These are phyloP conservation scores for Lethrus apterus DNA, from an alignment of 1,140 invertebrate species.

Conservation along the genomic window DNA sequence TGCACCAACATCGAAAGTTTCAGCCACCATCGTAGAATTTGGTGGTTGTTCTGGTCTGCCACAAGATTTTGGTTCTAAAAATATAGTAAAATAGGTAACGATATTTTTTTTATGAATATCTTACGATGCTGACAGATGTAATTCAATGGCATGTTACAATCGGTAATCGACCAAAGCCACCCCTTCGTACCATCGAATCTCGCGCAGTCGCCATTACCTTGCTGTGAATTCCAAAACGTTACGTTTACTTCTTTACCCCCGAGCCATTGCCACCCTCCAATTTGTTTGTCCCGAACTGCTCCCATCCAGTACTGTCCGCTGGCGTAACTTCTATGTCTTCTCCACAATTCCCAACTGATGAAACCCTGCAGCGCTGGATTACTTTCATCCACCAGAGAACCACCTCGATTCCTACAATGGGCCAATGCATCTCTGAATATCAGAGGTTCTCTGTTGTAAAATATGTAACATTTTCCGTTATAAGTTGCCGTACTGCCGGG, in stretches of 20 bases:
- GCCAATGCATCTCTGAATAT: conserved; percentile 72
- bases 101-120: no score
- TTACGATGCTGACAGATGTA: conserved; percentile 93
- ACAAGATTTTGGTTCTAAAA: conserved; percentile 78
- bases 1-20: conserved; percentile 74
- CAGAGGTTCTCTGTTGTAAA: conserved; percentile 82
- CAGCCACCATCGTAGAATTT: conserved; percentile 75
- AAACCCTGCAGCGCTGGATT: conserved; percentile 91
- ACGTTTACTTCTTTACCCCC: conserved; percentile 82
- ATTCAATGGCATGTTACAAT: conserved; percentile 77
- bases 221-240: conserved; percentile 87
- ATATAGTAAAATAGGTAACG: no score
- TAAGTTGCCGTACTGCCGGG: conserved; percentile 88
- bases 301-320: conserved; percentile 94
- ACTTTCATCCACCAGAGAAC: conserved; percentile 84
- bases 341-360: conserved; percentile 90
- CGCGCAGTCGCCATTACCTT: conserved; percentile 77
- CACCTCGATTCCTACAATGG: conserved; percentile 69
- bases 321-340: conserved; percentile 80
- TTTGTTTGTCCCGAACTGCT: conserved; percentile 72
- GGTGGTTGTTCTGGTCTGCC: conserved; percentile 86
- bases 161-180: conserved; percentile 91
- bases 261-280: conserved; percentile 83
- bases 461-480: conserved; percentile 94
- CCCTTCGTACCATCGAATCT: conserved; percentile 87